Conservation (phyloP, 30 jellyfish, hydroid and myxozoan genomes). For the Hydractinia symbiolongicarpus region DNA sequence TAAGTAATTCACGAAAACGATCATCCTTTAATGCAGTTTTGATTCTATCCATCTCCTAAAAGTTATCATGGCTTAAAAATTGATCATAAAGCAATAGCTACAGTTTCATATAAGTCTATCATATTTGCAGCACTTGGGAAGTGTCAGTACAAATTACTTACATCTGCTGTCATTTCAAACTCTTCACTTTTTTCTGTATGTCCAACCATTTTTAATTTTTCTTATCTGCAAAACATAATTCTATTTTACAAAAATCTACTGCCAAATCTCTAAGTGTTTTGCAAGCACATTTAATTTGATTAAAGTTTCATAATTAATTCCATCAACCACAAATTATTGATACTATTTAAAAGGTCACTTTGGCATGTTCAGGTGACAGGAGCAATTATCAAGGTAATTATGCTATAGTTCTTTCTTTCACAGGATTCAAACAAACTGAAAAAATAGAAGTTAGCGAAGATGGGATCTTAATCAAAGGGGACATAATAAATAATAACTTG, state of each 20-base stretch:
- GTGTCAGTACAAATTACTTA: not conserved
- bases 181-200: not conserved
- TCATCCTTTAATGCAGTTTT: conserved; percentile 59
- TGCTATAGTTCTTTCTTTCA: no score
- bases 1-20: conserved; percentile 52
- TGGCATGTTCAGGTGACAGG: no score
- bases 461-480: no score
- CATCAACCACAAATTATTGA: no score
- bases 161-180: conserved; percentile 29
- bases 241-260: not conserved
- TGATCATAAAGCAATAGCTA: no score
- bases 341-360: no score
- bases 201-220: conserved; percentile 25
- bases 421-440: no score
- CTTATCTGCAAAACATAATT: not conserved
- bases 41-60: conserved; percentile 54
- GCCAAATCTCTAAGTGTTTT: not conserved
- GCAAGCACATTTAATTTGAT: not conserved
- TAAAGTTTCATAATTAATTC: no score
- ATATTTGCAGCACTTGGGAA: not conserved
- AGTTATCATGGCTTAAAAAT: not conserved
- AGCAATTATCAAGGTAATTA: no score
- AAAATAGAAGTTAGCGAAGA: no score
- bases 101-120: no score
- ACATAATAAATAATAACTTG: no score